phyloP scores from a whole-genome alignment of 2,797 vertebrate genomes.

The Nannoperca australis region DNA sequence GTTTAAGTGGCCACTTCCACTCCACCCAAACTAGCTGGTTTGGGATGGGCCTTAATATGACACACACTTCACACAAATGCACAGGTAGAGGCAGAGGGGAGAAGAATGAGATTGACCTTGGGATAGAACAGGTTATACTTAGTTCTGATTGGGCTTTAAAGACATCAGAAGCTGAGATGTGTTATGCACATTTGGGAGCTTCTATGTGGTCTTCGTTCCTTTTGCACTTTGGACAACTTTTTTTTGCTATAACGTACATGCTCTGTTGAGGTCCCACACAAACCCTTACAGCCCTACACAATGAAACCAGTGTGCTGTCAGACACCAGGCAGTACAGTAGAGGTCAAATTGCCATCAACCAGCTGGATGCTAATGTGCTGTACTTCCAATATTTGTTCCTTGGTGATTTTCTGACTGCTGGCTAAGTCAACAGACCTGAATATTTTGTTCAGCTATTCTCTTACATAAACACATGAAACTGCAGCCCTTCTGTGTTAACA shows the following conservation, averaged over 20 bases:
- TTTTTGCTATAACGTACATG: conserved; percentile 2
- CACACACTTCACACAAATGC: conserved; percentile 13
- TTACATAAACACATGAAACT: conserved; percentile 9
- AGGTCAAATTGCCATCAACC: conserved; percentile 29
- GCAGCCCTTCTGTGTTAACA: conserved; percentile 41
- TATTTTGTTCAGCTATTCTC: conserved; percentile 9
- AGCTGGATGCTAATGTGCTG: conserved; percentile 6
- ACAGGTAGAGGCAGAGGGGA: conserved; percentile 30
- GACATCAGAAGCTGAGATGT: conserved; percentile 30
- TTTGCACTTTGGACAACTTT: neutral
- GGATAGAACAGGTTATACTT: conserved; percentile 15
- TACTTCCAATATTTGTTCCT: conserved; percentile 18
- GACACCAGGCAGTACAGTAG: conserved; percentile 10
- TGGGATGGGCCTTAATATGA: conserved; percentile 19
- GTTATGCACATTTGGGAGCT: neutral
- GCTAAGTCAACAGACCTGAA: conserved; percentile 1
- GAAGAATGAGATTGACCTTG: conserved; percentile 24
- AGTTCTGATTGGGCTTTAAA: conserved; percentile 38
- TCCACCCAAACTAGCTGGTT: conserved; percentile 11
- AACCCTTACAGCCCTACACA: neutral
- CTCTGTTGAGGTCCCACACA: conserved; percentile 4
- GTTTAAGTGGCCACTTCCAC: conserved; percentile 30
- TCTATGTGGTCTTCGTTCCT: conserved; percentile 13
- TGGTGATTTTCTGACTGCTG: conserved; percentile 3
- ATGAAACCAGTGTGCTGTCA: conserved; percentile 19